A percentile compares a stretch with the other conserved stretches of the same genome.
phyloP scores from a whole-genome alignment of 2,888 invertebrate genomes.

The Cheiracanthium punctorium region DNA sequence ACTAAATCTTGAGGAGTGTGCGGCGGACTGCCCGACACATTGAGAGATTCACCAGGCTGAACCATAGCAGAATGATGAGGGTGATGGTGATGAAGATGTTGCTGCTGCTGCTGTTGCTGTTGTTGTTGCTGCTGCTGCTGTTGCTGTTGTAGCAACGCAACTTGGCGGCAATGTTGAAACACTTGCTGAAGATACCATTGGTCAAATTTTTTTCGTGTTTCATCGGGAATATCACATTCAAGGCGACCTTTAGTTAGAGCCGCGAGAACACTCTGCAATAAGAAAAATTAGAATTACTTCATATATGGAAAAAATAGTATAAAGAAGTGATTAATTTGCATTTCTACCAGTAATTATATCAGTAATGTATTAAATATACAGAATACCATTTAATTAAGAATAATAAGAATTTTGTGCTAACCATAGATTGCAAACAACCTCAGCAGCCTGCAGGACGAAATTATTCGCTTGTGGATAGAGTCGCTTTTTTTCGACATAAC shows the following conservation, averaged over 20 bases:
- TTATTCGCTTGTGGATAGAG: no score
- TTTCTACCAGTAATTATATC: no score
- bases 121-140: slow-evolving; percentile 62
- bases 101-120: slow-evolving; percentile 35
- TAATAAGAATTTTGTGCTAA: no score
- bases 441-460: no score
- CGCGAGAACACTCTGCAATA: slow-evolving; percentile 79
- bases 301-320: no score
- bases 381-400: no score
- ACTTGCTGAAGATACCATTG: slow-evolving; percentile 85
- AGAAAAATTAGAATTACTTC: slow-evolving; percentile 7
- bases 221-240: slow-evolving; percentile 82
- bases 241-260: slow-evolving; percentile 88
- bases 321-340: no score
- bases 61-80: slow-evolving; percentile 48
- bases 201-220: slow-evolving; percentile 90
- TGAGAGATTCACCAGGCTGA: slow-evolving; percentile 24
- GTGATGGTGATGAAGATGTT: slow-evolving; percentile 51
- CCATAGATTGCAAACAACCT: no score
- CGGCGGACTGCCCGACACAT: slow-evolving; percentile 46
- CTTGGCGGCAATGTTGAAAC: slow-evolving; percentile 72
- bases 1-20: slow-evolving; percentile 49
- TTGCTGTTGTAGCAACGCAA: slow-evolving; percentile 69
- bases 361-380: no score
- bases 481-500: no score